These are phyloP conservation scores for Drosophila prosaltans DNA, from an alignment of 1,140 invertebrate species.

Conservation along the genomic window DNA sequence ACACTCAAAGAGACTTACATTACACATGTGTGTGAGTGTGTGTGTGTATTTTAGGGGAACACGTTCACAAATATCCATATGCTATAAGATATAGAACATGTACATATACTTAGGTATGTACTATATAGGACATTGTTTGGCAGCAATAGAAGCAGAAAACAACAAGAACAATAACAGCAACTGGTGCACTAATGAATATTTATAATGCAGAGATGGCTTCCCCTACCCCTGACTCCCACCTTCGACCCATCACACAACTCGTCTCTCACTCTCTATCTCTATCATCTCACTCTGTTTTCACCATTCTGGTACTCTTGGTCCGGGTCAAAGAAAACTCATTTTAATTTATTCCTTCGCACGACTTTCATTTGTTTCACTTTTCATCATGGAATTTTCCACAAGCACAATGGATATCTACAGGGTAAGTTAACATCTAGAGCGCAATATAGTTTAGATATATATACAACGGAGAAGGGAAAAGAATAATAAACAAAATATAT, in stretches of 20 bases:
- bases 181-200: slow-evolving; percentile 70
- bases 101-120: slow-evolving; percentile 10
- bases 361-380: slow-evolving; percentile 78
- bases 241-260: not conserved
- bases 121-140: slow-evolving; percentile 11
- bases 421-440: slow-evolving; percentile 24
- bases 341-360: slow-evolving; percentile 75
- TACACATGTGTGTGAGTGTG: not conserved
- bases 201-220: slow-evolving; percentile 38
- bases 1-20: not conserved
- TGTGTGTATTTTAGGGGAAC: not conserved
- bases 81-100: slow-evolving; percentile 9
- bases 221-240: not conserved
- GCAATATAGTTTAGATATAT: not conserved
- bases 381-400: slow-evolving; percentile 48
- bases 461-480: not conserved
- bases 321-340: slow-evolving; percentile 55
- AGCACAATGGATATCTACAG: slow-evolving; percentile 18
- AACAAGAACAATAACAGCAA: slow-evolving; percentile 31
- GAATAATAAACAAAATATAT: slow-evolving; percentile 1
- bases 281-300: not conserved
- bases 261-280: not conserved
- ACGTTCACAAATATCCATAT: slow-evolving; percentile 11
- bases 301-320: slow-evolving; percentile 14
- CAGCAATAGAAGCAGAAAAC: not conserved